Conservation (phyloP, 2,113 vertebrate species). For the Muscicapa adusta region DNA sequence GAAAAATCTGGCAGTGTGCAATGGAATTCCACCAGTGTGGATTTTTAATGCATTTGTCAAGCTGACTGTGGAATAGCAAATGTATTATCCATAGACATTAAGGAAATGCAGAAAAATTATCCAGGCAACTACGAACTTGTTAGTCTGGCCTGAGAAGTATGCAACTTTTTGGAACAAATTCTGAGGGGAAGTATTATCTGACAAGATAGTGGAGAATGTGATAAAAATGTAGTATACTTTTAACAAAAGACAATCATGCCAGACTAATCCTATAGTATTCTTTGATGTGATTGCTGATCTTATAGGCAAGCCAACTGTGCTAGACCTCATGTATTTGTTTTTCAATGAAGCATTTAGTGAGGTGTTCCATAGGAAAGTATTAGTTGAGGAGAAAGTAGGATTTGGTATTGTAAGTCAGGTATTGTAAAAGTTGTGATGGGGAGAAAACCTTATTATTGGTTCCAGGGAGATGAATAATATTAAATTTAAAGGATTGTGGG, state of each 20-base stretch:
- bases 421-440: neutral
- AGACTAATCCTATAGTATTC: neutral
- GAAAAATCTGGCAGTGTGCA: neutral
- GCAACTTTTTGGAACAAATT: slow-evolving; percentile 24
- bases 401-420: neutral
- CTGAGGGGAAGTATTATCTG: neutral
- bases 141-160: slow-evolving; percentile 9
- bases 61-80: slow-evolving; percentile 14
- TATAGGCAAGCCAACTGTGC: neutral
- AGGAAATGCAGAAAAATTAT: slow-evolving; percentile 25
- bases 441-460: neutral
- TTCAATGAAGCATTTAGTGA: neutral
- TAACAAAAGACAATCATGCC: neutral
- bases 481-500: neutral
- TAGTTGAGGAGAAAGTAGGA: neutral
- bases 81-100: slow-evolving; percentile 12
- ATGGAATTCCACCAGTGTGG: slow-evolving; percentile 25
- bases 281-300: slow-evolving; percentile 25
- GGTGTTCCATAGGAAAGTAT: neutral
- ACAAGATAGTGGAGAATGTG: neutral
- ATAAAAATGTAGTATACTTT: neutral
- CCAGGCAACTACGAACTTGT: slow-evolving; percentile 18
- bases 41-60: slow-evolving; percentile 40
- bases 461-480: neutral
- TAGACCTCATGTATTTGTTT: neutral